Evolutionary conservation across 1,140 invertebrate species (phyloP).

Genomic region (Harlomillsia oculata): DNA sequence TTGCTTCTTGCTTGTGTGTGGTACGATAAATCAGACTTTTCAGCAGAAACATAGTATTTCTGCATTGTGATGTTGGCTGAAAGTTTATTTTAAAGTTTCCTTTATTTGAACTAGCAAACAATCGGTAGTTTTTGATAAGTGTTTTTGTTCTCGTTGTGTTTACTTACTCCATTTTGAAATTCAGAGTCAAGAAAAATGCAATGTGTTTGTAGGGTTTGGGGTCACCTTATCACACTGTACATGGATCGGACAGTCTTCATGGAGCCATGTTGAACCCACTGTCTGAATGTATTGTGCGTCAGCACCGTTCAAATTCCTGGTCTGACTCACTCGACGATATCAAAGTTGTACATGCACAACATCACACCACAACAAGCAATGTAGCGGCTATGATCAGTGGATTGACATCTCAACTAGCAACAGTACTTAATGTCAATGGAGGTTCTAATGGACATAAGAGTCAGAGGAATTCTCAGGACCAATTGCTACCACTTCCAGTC

Average conservation of each 20-base stretch:
- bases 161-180: not conserved
- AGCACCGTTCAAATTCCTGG: conserved; percentile 76
- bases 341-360: conserved; percentile 37
- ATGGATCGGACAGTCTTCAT: conserved; percentile 60
- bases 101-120: not conserved
- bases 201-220: conserved; percentile 46
- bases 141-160: not conserved
- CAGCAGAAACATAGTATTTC: too few species aligned
- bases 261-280: conserved; percentile 42
- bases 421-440: too few species aligned
- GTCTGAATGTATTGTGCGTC: conserved; percentile 36
- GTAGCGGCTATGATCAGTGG: too few species aligned
- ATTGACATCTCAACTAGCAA: too few species aligned
- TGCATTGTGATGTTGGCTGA: too few species aligned
- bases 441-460: not conserved
- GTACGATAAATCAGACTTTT: too few species aligned
- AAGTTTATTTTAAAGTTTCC: too few species aligned
- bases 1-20: not conserved
- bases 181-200: not conserved
- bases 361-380: conserved; percentile 1
- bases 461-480: not conserved
- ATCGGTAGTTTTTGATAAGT: not conserved
- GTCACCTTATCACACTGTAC: conserved; percentile 84
- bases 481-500: not conserved
- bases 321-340: conserved; percentile 70